Conservation (phyloP, 1,140 invertebrate species). For the Philopotamus ludificatus region DNA sequence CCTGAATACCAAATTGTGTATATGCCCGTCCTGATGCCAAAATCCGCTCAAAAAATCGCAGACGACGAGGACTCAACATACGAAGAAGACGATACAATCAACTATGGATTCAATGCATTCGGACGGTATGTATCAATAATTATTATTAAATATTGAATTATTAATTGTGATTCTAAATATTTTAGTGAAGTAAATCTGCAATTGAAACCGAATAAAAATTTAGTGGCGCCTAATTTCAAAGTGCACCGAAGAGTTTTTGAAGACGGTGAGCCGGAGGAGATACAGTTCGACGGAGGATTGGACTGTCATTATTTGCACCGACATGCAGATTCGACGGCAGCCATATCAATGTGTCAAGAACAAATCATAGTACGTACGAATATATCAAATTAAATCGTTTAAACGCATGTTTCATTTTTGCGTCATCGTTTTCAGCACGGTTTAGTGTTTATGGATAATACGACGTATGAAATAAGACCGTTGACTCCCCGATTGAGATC, state of each 20-base stretch:
- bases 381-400: slow-evolving; percentile 1
- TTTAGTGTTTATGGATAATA: slow-evolving; percentile 63
- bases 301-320: slow-evolving; percentile 52
- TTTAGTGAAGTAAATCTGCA: slow-evolving; percentile 52
- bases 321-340: slow-evolving; percentile 48
- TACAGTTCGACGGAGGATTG: slow-evolving; percentile 45
- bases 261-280: slow-evolving; percentile 41
- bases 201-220: slow-evolving; percentile 50
- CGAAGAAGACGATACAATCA: slow-evolving; percentile 47
- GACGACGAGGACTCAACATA: slow-evolving; percentile 38
- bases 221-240: slow-evolving; percentile 50
- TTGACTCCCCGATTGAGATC: slow-evolving; percentile 47
- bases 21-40: slow-evolving; percentile 49
- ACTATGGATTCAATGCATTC: slow-evolving; percentile 54
- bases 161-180: too few relatives aligned
- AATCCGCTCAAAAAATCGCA: slow-evolving; percentile 47
- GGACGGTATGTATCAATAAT: slow-evolving; percentile 49
- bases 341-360: slow-evolving; percentile 53
- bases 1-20: slow-evolving; percentile 52
- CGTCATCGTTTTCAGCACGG: slow-evolving; percentile 56
- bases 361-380: slow-evolving; percentile 47
- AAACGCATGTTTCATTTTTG: not conserved
- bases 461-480: slow-evolving; percentile 65
- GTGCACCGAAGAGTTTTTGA: slow-evolving; percentile 45
- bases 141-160: too few relatives aligned